Conservation (phyloP, 1,140 invertebrate species). For the Atta colombica region DNA sequence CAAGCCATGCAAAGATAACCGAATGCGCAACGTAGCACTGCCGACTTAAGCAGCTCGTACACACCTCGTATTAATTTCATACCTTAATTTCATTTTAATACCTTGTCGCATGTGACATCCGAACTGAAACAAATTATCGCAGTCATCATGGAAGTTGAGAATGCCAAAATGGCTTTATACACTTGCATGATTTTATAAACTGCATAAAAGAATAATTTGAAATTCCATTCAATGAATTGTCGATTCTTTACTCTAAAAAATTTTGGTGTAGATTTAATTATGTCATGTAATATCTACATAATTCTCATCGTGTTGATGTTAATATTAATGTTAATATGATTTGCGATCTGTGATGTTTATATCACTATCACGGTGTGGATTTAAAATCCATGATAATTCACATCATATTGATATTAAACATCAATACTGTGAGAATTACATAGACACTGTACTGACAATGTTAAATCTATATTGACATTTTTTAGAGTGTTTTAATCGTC, state of each 20-base stretch:
- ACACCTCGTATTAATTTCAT: conserved; percentile 22
- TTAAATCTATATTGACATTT: too few relatives aligned
- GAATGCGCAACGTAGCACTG: conserved; percentile 27
- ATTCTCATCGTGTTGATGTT: too few relatives aligned
- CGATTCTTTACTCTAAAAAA: not conserved
- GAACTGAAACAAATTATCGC: conserved; percentile 18
- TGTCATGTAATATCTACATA: too few relatives aligned
- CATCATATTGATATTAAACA: too few relatives aligned
- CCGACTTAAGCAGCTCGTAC: conserved; percentile 4
- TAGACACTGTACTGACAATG: too few relatives aligned
- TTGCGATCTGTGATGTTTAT: too few relatives aligned
- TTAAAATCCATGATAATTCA: too few relatives aligned
- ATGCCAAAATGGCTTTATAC: too few relatives aligned
- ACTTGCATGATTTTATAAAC: not conserved
- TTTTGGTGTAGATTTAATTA: too few relatives aligned
- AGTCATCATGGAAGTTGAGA: not conserved
- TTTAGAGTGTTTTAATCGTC: not conserved
- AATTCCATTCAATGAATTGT: not conserved
- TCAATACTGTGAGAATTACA: too few relatives aligned
- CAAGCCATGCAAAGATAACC: conserved; percentile 61
- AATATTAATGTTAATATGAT: too few relatives aligned
- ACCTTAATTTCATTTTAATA: conserved; percentile 30
- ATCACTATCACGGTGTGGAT: too few relatives aligned
- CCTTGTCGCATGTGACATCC: not conserved
- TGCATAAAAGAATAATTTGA: not conserved